phyloP scores from a whole-genome alignment of 2,797 vertebrate genomes.

The Micropoecilia bifurca region DNA sequence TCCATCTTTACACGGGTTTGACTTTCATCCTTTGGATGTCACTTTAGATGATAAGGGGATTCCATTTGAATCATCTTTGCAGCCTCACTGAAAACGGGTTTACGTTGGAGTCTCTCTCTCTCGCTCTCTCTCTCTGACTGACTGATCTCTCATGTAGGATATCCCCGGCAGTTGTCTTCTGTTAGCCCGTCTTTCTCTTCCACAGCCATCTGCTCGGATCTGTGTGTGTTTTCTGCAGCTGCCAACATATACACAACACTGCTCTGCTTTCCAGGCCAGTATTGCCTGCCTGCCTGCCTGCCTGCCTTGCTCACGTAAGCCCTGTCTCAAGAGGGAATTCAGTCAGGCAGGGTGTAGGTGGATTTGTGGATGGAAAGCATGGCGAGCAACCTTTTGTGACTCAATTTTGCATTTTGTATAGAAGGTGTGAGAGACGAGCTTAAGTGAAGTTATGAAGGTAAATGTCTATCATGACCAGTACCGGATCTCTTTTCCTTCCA shows the following conservation, averaged over 20 bases:
- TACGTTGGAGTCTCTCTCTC: constrained; percentile 36
- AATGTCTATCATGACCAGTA: constrained; percentile 19
- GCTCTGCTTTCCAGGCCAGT: constrained; percentile 70
- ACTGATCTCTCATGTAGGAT: constrained; percentile 72
- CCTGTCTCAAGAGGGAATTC: constrained; percentile 75
- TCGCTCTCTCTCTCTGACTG: constrained; percentile 43
- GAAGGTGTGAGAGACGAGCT: constrained; percentile 37
- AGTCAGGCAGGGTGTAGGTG: constrained; percentile 72
- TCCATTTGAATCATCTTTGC: constrained; percentile 51
- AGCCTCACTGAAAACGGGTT: constrained; percentile 36
- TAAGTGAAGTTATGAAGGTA: constrained; percentile 20
- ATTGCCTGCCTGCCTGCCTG: constrained; percentile 60
- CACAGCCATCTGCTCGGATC: constrained; percentile 73
- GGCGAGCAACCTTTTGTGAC: constrained; percentile 67
- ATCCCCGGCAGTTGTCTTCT: constrained; percentile 74
- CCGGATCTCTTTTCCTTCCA: constrained; percentile 10
- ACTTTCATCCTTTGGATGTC: constrained; percentile 48
- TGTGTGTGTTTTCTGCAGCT: constrained; percentile 71
- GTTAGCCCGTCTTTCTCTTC: constrained; percentile 71
- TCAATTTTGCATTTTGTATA: constrained; percentile 64
- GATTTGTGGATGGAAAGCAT: constrained; percentile 67
- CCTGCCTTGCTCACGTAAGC: constrained; percentile 72
- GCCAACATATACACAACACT: constrained; percentile 68
- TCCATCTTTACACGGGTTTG: constrained; percentile 40
- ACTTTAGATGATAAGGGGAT: constrained; percentile 48